Conservation (phyloP, 2,888 invertebrate species). For the Oxystoma pomonae region DNA sequence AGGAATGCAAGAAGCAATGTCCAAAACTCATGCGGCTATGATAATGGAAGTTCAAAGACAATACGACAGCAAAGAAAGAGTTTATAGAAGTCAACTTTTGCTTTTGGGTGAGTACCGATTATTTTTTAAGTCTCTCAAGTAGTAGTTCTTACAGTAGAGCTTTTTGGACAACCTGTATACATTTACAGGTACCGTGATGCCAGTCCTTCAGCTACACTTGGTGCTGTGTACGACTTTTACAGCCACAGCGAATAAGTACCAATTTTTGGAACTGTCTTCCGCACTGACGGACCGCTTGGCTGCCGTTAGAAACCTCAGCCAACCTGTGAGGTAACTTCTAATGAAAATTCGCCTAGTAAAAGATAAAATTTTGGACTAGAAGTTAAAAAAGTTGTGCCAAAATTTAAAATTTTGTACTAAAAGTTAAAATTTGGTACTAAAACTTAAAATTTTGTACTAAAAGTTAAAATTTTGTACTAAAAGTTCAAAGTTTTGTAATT, state of each 20-base stretch:
- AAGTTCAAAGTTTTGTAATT: too few species aligned
- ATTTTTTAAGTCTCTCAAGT: too few species aligned
- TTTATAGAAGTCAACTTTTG: constrained; percentile 44
- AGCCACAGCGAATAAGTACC: constrained; percentile 67
- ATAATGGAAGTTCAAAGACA: constrained; percentile 64
- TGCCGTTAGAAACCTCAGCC: constrained; percentile 61
- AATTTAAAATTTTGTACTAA: too few species aligned
- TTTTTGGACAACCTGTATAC: too few species aligned
- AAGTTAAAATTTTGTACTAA: too few species aligned
- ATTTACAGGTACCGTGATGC: constrained; percentile 57
- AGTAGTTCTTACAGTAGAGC: too few species aligned
- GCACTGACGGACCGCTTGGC: constrained; percentile 62
- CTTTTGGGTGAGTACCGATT: constrained; percentile 39
- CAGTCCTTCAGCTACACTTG: constrained; percentile 65
- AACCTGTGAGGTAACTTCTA: constrained; percentile 58
- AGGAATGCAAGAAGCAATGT: constrained; percentile 61
- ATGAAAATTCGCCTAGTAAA: too few species aligned
- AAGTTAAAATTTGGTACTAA: too few species aligned
- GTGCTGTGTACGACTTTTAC: constrained; percentile 68
- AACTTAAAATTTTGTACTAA: too few species aligned
- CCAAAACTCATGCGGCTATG: constrained; percentile 62
- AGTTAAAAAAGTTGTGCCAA: neutral
- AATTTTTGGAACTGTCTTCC: constrained; percentile 67
- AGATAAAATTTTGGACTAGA: neutral
- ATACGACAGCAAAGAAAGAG: constrained; percentile 50